Base-by-base conservation (phyloP, 1,140 invertebrate species). In the Pseudomyrmex sp. region DNA sequence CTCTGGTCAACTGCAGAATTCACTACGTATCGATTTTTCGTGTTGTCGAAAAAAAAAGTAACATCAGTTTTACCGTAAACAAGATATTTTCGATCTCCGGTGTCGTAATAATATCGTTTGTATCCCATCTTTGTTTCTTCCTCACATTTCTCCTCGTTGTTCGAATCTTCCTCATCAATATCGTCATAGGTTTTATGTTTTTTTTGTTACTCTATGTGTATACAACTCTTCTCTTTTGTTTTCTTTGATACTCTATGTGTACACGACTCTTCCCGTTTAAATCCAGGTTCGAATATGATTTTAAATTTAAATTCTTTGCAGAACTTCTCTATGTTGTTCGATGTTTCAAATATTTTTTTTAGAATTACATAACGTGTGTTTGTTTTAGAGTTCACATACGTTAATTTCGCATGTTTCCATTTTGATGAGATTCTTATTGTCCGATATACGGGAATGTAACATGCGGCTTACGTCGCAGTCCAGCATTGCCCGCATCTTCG, bases 331-430 rank as follows among this genome's bases (percentile, higher is more conserved):
- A 1, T 46, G 3, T 20, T 8, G 4, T 56, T 10, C 10, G 18
- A 26, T 56, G 20, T 46, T 18, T 58, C 20, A 15, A 68, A 77
- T 56, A 68, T 18, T 8, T 52, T 26, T 48, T 44, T 15, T 4
- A 10, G 20, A 46, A 2, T 59, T 20, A 69, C 1, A 46, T 4
- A 15, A 15, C 44, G 62, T 26, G 44, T 62, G 35, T 20, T 26
- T 35, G 48, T 26, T 77, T 15, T 46, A 23, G 35, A 68, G 35
- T 69, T 20, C 13, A 48, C 12, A 13, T 44, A 52, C n/a, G 23
- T 70, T 52, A 65, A 79, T 61, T 79, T 48, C 20, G 44, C 68
- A 18, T 48, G 44, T 59, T 79, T 59, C 20, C 54, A 58, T 58
- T 70, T 70, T 35, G 65, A 46, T 26, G 59, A 26, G 54, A 18